Evolutionary conservation across 2,888 invertebrate genomes (phyloP), one percentile per base, ranked within the genome.

Genomic region (Acanthoscelides obtectus): DNA sequence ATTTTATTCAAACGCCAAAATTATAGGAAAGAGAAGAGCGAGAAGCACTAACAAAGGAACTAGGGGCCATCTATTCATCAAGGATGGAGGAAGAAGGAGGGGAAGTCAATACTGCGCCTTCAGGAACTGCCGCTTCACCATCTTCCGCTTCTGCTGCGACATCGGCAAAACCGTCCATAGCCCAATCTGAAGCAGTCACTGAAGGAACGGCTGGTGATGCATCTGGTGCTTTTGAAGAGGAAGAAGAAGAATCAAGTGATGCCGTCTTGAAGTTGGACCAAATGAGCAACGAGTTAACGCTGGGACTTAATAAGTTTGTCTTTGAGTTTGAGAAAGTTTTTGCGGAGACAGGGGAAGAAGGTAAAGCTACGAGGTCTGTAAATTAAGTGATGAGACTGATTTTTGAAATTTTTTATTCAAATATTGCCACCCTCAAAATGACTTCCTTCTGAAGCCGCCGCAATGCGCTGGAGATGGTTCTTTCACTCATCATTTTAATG

Each of bases 221-320:
- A 25, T 22, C 25, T 20, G 63, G 64, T 22, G 27, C 22, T 20
- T 22, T 71, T 20, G 25, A 67, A 68, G 25, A 22, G 12, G 27
- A 68, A 45, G 68, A 68, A 1, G 17, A 22, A 78, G 78, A 21
- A 81, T 84, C 8, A 81, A 81, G 4, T 76, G 79, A 22, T 0
- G 79, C 79, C 2, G 83, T 83, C 71, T 80, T 83, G 12, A 69
- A 78, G n/a, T 45, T 45, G 45, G 45, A 45, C 1, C 45, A 45
- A 45, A 45, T 45, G 45, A 45, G 12, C 17, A 81, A 78, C n/a
- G 78, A 81, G n/a, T 81, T 84, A 64, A 78, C 78, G 22, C 79
- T 86, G 20, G 86, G 86, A 0, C 73, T 83, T 2, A 85, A 86
- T 75, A 79, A 80, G 65, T 78, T 86, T 27, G 72, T 71, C 17